Conservation (phyloP, 1,140 invertebrate genomes). For the Diuraphis noxia region DNA sequence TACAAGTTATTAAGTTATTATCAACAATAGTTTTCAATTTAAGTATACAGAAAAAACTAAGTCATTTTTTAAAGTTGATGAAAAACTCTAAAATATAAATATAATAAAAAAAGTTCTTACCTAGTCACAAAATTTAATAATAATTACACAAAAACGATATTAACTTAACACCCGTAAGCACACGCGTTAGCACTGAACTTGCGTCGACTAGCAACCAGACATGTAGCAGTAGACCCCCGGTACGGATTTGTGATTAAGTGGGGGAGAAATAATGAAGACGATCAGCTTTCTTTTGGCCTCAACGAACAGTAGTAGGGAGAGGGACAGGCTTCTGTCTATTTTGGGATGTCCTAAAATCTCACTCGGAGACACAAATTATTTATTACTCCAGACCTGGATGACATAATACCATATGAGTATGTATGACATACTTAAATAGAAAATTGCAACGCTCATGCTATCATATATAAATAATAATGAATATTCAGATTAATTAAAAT, state of each 20-base stretch:
- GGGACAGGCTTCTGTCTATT: slow-evolving; percentile 49
- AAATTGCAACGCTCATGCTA: not conserved
- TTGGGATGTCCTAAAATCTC: slow-evolving; percentile 48
- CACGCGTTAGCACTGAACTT: slow-evolving; percentile 53
- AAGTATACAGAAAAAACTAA: not conserved
- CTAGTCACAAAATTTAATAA: slow-evolving; percentile 35
- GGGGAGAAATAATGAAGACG: slow-evolving; percentile 13
- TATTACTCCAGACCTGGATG: slow-evolving; percentile 50
- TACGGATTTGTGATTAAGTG: not conserved
- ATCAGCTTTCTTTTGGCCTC: slow-evolving; percentile 53
- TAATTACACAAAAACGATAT: slow-evolving; percentile 37
- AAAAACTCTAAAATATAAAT: not conserved
- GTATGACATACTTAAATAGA: slow-evolving; percentile 36
- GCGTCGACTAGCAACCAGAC: slow-evolving; percentile 43
- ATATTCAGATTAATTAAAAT: not conserved
- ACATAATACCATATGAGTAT: slow-evolving; percentile 30
- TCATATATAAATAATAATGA: not conserved
- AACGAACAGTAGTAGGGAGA: slow-evolving; percentile 12
- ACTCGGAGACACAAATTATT: slow-evolving; percentile 32
- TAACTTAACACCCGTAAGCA: slow-evolving; percentile 51
- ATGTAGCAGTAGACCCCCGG: slow-evolving; percentile 4
- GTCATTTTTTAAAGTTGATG: not conserved
- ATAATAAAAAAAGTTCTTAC: slow-evolving; percentile 16
- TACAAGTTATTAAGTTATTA: not conserved
- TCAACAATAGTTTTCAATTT: not conserved